phyloP scores from a whole-genome alignment of 2,888 invertebrate genomes.

The Thyatira batis region DNA sequence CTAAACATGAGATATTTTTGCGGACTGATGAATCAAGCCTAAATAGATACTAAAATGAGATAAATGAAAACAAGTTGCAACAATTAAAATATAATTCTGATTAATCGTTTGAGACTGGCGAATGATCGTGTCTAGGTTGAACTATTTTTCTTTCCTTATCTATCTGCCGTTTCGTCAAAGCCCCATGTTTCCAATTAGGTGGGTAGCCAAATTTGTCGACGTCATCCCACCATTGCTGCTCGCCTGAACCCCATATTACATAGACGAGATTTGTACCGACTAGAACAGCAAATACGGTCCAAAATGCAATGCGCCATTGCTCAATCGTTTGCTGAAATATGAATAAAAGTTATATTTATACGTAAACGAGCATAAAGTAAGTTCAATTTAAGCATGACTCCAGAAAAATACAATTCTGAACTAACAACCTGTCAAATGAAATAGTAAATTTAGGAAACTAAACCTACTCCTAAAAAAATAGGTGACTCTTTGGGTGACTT shows the following conservation, averaged over 20 bases:
- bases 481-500: background rate
- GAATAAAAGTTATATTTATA: slow-evolving; percentile 14
- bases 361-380: too few relatives aligned
- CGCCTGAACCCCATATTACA: slow-evolving; percentile 87
- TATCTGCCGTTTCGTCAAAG: slow-evolving; percentile 43
- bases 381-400: too few relatives aligned
- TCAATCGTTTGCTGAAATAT: slow-evolving; percentile 80
- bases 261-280: slow-evolving; percentile 86
- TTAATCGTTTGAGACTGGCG: slow-evolving; percentile 55
- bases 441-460: background rate
- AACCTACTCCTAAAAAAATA: background rate
- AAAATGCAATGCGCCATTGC: slow-evolving; percentile 91
- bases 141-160: slow-evolving; percentile 63
- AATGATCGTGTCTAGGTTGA: slow-evolving; percentile 68
- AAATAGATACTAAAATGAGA: background rate
- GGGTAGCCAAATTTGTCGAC: slow-evolving; percentile 76
- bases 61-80: background rate
- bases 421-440: background rate
- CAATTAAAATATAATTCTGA: slow-evolving; percentile 1
- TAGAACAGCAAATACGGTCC: slow-evolving; percentile 87
- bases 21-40: background rate
- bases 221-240: slow-evolving; percentile 90
- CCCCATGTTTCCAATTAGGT: slow-evolving; percentile 64
- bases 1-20: too few relatives aligned
- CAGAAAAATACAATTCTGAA: too few relatives aligned